phyloP scores from a whole-genome alignment of 2,797 vertebrate species.

The Labroides dimidiatus region DNA sequence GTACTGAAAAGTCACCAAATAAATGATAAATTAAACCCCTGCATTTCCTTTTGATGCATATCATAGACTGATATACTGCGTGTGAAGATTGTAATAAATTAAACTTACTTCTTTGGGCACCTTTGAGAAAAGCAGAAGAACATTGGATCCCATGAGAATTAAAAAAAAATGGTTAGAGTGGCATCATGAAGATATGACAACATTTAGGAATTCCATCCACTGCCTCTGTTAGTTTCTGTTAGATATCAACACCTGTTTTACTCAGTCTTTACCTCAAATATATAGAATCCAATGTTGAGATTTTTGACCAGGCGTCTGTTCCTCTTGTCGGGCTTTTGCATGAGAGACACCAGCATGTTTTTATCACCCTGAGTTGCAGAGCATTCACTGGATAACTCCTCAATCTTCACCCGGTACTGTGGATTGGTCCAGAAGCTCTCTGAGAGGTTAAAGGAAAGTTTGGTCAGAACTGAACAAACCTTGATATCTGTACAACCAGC shows the following conservation, averaged over 20 bases:
- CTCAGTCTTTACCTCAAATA: slow-evolving; percentile 81
- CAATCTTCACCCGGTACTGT: slow-evolving; percentile 83
- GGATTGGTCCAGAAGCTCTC: slow-evolving; percentile 90
- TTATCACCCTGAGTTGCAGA: slow-evolving; percentile 30
- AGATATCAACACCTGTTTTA: too few relatives aligned
- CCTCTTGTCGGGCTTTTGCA: slow-evolving; percentile 89
- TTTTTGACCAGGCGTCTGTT: slow-evolving; percentile 76
- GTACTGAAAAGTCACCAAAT: slow-evolving; percentile 48
- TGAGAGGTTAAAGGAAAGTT: slow-evolving; percentile 44
- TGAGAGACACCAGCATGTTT: slow-evolving; percentile 88
- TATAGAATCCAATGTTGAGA: slow-evolving; percentile 82
- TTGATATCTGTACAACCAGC: too few relatives aligned
- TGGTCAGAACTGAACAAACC: too few relatives aligned
- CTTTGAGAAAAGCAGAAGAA: slow-evolving; percentile 42
- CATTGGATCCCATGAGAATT: not conserved
- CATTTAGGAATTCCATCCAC: too few relatives aligned
- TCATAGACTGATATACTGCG: too few relatives aligned
- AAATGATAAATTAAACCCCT: not conserved
- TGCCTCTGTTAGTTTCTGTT: too few relatives aligned
- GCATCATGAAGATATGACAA: not conserved
- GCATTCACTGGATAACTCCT: slow-evolving; percentile 9
- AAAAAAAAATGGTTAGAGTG: not conserved
- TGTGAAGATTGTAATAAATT: not conserved
- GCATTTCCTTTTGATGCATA: too few relatives aligned
- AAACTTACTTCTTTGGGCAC: slow-evolving; percentile 73